Evolutionary conservation across 2,113 vertebrate species (phyloP).

Genomic region (human (Homo sapiens)): GRCh38 chr3:42803501-42804000

Average conservation of each 20-base stretch:
- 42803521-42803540: not conserved
- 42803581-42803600: not conserved
- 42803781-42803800: not conserved
- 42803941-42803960: not conserved
- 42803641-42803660: accelerated
- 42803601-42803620: not conserved
- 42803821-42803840: not conserved
- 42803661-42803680: not conserved
- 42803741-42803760: not conserved
- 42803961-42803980: constrained; percentile 60
- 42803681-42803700: not conserved
- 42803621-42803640: not conserved
- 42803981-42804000: not conserved
- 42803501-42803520: not conserved
- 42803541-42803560: not conserved
- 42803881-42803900: not conserved
- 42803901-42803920: not conserved
- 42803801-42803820: not conserved
- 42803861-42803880: not conserved
- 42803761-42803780: not conserved
- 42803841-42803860: not conserved
- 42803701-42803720: not conserved
- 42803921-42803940: not conserved
- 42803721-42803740: not conserved
- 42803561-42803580: not conserved